phyloP scores from a whole-genome alignment of 2,888 invertebrate species.

The Cerastis rubricosa region DNA sequence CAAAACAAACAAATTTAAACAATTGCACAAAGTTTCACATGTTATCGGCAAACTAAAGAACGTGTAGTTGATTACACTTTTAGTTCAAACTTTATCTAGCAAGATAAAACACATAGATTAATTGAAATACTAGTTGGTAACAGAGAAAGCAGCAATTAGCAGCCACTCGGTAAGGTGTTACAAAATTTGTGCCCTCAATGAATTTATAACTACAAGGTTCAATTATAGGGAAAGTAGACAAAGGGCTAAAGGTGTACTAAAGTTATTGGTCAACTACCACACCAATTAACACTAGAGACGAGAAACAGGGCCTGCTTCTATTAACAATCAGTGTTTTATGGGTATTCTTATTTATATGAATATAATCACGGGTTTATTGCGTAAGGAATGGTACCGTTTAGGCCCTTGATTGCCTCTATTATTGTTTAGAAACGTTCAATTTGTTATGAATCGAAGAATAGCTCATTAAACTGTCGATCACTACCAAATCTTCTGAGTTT shows the following conservation, averaged over 20 bases:
- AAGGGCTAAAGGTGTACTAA: conserved; percentile 74
- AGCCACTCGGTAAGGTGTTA: conserved; percentile 84
- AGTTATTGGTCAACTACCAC: conserved; percentile 70
- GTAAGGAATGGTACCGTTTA: conserved; percentile 22
- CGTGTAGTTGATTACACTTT: conserved; percentile 70
- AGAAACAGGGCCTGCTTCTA: conserved; percentile 60
- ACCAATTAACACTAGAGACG: conserved; percentile 71
- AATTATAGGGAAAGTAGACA: conserved; percentile 89
- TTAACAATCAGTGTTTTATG: conserved; percentile 65
- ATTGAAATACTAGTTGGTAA: conserved; percentile 80
- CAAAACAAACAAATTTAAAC: conserved; percentile 73
- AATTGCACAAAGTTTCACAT: conserved; percentile 60
- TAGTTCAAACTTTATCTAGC: conserved; percentile 76
- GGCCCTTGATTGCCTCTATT: conserved; percentile 30
- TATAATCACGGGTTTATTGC: conserved; percentile 49
- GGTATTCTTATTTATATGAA: conserved; percentile 39
- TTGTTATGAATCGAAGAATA: conserved; percentile 21
- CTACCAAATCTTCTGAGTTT: conserved; percentile 1
- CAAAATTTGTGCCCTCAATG: conserved; percentile 87
- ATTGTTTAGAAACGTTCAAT: conserved; percentile 31
- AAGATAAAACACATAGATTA: conserved; percentile 79
- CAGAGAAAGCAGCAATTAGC: conserved; percentile 89
- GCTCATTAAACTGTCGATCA: neutral
- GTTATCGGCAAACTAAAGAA: conserved; percentile 66
- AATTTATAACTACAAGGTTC: conserved; percentile 87